Evolutionary conservation across 2,888 invertebrate species (phyloP).

Genomic region (Drosophila ezoana): DNA sequence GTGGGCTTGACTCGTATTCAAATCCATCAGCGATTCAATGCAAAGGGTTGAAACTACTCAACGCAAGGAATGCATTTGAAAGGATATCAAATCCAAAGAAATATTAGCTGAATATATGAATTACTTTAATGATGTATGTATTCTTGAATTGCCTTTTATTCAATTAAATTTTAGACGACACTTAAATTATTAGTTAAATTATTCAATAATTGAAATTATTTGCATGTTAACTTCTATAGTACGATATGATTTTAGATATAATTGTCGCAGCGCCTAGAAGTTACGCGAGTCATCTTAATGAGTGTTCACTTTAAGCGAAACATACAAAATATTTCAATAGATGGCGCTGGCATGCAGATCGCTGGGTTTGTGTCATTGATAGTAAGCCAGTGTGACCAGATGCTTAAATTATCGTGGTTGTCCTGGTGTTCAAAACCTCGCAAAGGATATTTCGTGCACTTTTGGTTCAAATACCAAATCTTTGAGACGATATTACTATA

Average conservation of each 20-base stretch:
- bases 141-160: no score
- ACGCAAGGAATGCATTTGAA: slow-evolving; percentile 9
- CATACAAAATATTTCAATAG: slow-evolving; percentile 7
- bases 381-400: slow-evolving; percentile 13
- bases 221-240: no score
- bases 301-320: background rate
- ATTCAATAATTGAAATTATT: no score
- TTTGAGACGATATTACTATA: background rate
- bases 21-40: slow-evolving; percentile 9
- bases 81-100: slow-evolving; percentile 8
- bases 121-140: no score
- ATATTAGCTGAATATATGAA: background rate
- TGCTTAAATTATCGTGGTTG: background rate
- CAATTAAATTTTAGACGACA: no score
- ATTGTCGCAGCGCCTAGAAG: no score
- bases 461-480: background rate
- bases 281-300: background rate
- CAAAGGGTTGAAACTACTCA: slow-evolving; percentile 2
- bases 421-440: background rate
- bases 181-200: no score
- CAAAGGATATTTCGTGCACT: background rate
- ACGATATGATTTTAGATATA: no score
- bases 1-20: slow-evolving; percentile 26
- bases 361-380: slow-evolving; percentile 35
- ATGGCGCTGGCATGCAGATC: slow-evolving; percentile 33